Base-by-base conservation (phyloP, 2,888 invertebrate species). In the Celastrina argiolus region DNA sequence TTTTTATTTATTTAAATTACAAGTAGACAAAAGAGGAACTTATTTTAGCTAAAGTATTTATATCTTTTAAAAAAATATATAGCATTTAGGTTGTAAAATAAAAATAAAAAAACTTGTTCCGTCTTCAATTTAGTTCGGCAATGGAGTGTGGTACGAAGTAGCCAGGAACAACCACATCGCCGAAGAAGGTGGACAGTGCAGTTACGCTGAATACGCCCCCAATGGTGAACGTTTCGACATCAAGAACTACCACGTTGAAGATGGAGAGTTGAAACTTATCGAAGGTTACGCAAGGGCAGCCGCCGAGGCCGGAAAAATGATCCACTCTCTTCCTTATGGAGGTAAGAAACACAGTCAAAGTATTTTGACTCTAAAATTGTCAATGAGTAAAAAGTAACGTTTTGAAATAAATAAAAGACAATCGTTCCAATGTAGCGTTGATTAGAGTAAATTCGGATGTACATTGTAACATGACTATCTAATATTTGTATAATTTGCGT, bases 171-270 rank as follows among this genome's bases (percentile, higher is more conserved):
- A 69, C 2, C 70, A 71, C 63, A 39, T 31, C 6, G 51, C 66
- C 14, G 74, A 75, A 59, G 31, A 67, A 39, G 68, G 58, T 22
- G 73, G 68, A 6, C 67, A 70, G 28, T 76, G 76, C 41, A 67
- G 73, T 0, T 90, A 91, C 7, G 93, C 94, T 0, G 92, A 93
- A 70, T 94, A 94, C 82, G 87, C 81, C 0, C 78, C 85, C 14
- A 88, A 88, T 0, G 92, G 84, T 0, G 83, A 85, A 1, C 72
- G 76, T 0, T 74, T 88, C 42, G 84, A 79, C 39, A 79, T 88
- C 10, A 87, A 83, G 78, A 88, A 89, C 74, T 75, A 76, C 0
- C 81, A 87, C 36, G 79, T 89, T 1, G 74, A 83, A 1, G 74
- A 85, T 7, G 82, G 81, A 1, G 84, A 85, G 26, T 79, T 82